Percentiles rank a stretch among this genome's conserved stretches.
These are phyloP conservation scores for Pantherophis vulpinus DNA, from an alignment of 2,797 vertebrate genomes.

Conservation along the genomic window DNA sequence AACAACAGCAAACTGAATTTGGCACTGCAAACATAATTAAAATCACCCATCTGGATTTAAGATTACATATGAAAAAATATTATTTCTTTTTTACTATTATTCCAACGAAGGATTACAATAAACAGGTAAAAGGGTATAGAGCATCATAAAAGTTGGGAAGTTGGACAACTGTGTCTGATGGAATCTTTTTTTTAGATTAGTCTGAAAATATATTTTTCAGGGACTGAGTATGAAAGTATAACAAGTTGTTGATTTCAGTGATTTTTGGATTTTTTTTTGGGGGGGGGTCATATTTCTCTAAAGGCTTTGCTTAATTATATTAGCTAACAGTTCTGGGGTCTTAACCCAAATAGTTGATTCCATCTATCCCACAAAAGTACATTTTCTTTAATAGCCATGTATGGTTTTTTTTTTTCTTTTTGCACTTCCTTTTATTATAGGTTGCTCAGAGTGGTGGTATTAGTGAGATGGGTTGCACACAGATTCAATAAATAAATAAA, in stretches of 20 bases:
- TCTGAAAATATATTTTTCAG: background rate
- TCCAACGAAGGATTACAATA: background rate
- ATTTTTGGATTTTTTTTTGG: background rate
- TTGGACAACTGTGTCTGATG: background rate
- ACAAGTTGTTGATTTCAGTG: background rate
- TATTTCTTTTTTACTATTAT: background rate
- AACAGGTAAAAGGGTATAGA: background rate
- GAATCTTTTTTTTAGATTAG: background rate
- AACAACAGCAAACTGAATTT: background rate
- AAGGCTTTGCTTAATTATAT: background rate
- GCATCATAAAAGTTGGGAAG: background rate
- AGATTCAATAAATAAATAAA: no score
- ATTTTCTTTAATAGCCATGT: background rate
- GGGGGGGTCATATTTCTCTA: background rate
- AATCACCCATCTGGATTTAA: background rate
- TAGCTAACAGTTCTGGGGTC: background rate
- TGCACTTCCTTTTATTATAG: no score
- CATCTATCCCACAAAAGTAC: background rate
- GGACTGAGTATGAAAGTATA: background rate
- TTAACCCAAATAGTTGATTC: background rate
- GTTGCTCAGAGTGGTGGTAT: no score
- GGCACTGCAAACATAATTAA: background rate
- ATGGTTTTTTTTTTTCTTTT: no score
- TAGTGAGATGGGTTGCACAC: no score
- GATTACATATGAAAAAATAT: background rate